A percentile compares a stretch with the other conserved stretches of the same genome.
Evolutionary conservation across 2,888 invertebrate species (phyloP).

Genomic region (Phyllotreta cruciferae): DNA sequence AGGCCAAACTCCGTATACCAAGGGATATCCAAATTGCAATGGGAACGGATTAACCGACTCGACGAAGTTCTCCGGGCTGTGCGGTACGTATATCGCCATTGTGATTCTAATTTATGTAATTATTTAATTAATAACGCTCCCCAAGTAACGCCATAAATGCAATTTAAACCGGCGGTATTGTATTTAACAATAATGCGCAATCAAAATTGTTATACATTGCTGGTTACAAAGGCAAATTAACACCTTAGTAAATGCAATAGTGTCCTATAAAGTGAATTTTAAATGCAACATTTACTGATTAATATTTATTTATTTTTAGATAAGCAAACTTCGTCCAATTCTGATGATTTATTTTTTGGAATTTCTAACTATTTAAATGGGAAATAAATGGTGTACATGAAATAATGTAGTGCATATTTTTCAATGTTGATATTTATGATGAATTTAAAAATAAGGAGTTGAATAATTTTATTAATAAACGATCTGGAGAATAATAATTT

Average conservation of each 20-base stretch:
- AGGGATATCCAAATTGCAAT: constrained; percentile 76
- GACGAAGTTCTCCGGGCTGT: constrained; percentile 76
- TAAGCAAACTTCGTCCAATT: constrained; percentile 19
- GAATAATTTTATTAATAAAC: too few relatives aligned
- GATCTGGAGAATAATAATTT: too few relatives aligned
- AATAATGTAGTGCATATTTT: too few relatives aligned
- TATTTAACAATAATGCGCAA: not conserved
- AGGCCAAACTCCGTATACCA: constrained; percentile 77
- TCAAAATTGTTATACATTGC: too few relatives aligned
- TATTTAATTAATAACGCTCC: not conserved
- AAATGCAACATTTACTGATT: too few relatives aligned
- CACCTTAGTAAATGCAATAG: too few relatives aligned
- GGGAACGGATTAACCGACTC: constrained; percentile 75
- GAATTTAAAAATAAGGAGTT: too few relatives aligned
- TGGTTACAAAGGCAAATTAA: too few relatives aligned
- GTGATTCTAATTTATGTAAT: constrained; percentile 2
- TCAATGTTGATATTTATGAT: not conserved
- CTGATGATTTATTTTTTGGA: constrained; percentile 29
- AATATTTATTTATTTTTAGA: constrained; percentile 17
- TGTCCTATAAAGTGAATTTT: too few relatives aligned
- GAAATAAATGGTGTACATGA: constrained; percentile 20
- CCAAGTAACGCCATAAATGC: not conserved
- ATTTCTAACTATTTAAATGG: constrained; percentile 31
- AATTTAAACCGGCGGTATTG: not conserved
- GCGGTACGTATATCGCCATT: constrained; percentile 66